These are phyloP conservation scores for Mizuhopecten yessoensis DNA, from an alignment of 1,140 invertebrate species.

Conservation along the genomic window DNA sequence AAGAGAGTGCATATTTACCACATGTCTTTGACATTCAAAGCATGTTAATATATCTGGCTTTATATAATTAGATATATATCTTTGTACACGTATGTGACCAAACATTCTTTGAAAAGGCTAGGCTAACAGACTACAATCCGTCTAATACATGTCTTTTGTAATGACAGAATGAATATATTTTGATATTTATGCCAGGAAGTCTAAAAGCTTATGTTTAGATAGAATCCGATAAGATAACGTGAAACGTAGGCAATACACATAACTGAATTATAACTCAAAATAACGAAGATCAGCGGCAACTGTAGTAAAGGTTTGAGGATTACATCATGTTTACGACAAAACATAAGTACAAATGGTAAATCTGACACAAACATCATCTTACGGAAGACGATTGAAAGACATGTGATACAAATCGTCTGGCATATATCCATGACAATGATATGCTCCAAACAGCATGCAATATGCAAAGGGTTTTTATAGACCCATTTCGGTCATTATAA, in stretches of 20 bases:
- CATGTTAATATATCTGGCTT: too few relatives aligned
- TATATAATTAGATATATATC: too few relatives aligned
- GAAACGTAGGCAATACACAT: background rate
- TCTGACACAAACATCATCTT: background rate
- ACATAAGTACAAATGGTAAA: background rate
- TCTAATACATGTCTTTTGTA: background rate
- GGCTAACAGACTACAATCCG: background rate
- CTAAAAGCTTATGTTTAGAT: background rate
- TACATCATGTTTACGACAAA: background rate
- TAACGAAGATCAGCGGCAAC: background rate
- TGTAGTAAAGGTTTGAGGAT: background rate
- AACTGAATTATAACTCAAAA: background rate
- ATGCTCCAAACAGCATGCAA: background rate
- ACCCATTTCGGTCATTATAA: background rate
- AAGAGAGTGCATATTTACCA: too few relatives aligned
- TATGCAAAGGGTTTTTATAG: background rate
- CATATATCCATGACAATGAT: background rate
- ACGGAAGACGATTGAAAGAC: background rate
- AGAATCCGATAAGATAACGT: background rate
- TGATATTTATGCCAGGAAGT: background rate
- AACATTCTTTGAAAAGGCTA: too few relatives aligned
- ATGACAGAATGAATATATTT: background rate
- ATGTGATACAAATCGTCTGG: background rate
- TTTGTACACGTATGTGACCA: too few relatives aligned
- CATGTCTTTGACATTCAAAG: too few relatives aligned